Evolutionary conservation across 2,113 vertebrate genomes (phyloP), one percentile per base, ranked within the genome.

Genomic region (Erinaceus europaeus): DNA sequence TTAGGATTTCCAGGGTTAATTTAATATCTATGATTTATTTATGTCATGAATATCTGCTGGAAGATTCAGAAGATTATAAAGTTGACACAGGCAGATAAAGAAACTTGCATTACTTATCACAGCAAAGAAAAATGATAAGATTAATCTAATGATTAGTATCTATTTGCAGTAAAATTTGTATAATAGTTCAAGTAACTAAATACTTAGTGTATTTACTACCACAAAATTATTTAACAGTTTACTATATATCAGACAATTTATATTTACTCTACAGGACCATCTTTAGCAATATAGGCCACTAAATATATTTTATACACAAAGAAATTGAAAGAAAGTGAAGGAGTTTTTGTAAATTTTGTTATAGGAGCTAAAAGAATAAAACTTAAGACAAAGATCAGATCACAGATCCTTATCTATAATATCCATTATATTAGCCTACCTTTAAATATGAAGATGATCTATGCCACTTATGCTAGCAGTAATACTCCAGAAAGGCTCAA

Each of bases 11-110:
- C n/a, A n/a, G n/a, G n/a, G n/a, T n/a, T 83, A 78, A 72, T 67
- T 89, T 65, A 86, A 42, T 18, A 36, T 46, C 23, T 9, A 14
- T 32, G 42, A 85, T 46, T 75, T 18, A 89, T 42, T 59, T 72
- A 78, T 27, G 44, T 71, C 14, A 46, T n/a, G 46, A 71, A 62
- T n/a, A 64, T 38, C 15, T 67, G 38, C 34, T 75, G 15, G 17
- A 57, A 78, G 69, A 85, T 40, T 48, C 61, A 34, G 65, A 82
- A n/a, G 84, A 81, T 53, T 46, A 2, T 46, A 72, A 80, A 90
- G 21, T 9, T 50, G 78, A 59, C 18, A 78, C 74, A 68, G 34
- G n/a, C 6, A 27, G 40, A 25, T 36, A 9, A 76, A 75, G 27
- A 36, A 25, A 73, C 4, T 34, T 52, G 23, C n/a, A 25, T 76